A percentile compares a stretch with the other conserved stretches of the same genome.
Evolutionary conservation across 2,888 invertebrate species (phyloP).

Genomic region (Hydroisotoma schaefferi): DNA sequence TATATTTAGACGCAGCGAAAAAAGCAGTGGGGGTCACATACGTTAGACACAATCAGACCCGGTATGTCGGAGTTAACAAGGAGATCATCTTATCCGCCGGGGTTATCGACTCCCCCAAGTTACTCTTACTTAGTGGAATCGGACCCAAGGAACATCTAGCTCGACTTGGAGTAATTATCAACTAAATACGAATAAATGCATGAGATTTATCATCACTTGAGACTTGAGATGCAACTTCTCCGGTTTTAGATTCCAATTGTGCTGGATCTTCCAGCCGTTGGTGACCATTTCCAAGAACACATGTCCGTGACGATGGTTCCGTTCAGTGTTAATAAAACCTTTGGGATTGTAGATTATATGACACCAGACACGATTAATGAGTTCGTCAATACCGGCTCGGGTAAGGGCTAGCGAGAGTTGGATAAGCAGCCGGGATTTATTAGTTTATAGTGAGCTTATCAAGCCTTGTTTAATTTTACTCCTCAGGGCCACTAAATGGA

Average conservation of each 20-base stretch:
- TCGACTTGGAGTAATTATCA: not conserved
- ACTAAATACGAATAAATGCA: not conserved
- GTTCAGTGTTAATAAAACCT: conserved; percentile 24
- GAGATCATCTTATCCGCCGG: conserved; percentile 25
- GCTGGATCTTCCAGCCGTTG: conserved; percentile 28
- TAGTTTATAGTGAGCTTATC: not conserved
- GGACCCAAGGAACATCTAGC: conserved; percentile 22
- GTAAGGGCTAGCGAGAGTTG: no score
- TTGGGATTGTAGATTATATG: conserved; percentile 4
- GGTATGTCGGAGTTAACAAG: conserved; percentile 18
- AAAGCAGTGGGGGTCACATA: conserved; percentile 28
- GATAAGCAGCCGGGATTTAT: not conserved
- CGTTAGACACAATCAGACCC: conserved; percentile 15
- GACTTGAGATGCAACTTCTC: no score
- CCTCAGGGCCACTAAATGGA: not conserved
- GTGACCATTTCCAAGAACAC: conserved; percentile 31
- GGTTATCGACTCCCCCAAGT: conserved; percentile 25
- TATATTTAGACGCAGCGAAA: not conserved
- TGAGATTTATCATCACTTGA: not conserved
- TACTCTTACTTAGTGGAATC: conserved; percentile 26
- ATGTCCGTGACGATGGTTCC: conserved; percentile 2
- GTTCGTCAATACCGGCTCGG: conserved; percentile 24
- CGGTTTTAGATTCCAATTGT: conserved; percentile 10
- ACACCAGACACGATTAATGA: conserved; percentile 19
- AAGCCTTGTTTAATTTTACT: not conserved